phyloP scores from a whole-genome alignment of 2,888 invertebrate genomes.

The Biston betularia region DNA sequence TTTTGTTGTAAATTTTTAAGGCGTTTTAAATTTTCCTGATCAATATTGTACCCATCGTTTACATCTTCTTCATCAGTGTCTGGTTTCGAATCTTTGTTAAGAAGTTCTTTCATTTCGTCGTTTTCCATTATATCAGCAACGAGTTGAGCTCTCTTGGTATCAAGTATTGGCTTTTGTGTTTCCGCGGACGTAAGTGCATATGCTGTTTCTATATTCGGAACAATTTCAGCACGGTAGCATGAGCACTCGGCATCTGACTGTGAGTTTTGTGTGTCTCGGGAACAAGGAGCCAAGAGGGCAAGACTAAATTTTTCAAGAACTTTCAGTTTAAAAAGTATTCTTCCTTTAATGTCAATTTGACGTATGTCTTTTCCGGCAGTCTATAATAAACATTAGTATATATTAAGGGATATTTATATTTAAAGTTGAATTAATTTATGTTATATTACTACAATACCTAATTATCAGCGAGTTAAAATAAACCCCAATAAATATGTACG shows the following conservation, averaged over 20 bases:
- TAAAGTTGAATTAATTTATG: background rate
- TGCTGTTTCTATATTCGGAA: slow-evolving; percentile 58
- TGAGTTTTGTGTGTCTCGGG: slow-evolving; percentile 51
- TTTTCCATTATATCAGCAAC: slow-evolving; percentile 79
- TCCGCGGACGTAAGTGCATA: slow-evolving; percentile 65
- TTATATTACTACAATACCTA: background rate
- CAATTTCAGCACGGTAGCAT: slow-evolving; percentile 68
- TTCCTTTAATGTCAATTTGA: slow-evolving; percentile 73
- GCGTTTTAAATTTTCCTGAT: slow-evolving; percentile 69
- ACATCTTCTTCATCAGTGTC: slow-evolving; percentile 52
- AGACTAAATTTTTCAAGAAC: slow-evolving; percentile 76
- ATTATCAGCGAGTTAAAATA: background rate
- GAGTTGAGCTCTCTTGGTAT: slow-evolving; percentile 73
- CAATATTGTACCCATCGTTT: slow-evolving; percentile 61
- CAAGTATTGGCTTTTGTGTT: slow-evolving; percentile 52
- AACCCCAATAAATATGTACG: no score
- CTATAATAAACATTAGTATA: slow-evolving; percentile 52
- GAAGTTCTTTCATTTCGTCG: slow-evolving; percentile 77
- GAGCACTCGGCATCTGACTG: slow-evolving; percentile 55
- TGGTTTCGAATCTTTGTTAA: slow-evolving; percentile 60
- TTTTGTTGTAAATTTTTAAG: slow-evolving; percentile 72
- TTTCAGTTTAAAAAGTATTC: slow-evolving; percentile 77
- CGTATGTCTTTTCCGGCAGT: slow-evolving; percentile 72
- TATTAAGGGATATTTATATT: background rate
- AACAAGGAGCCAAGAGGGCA: slow-evolving; percentile 77